Conservation (phyloP, 2,797 vertebrate species). For the Catamblyrhynchus diadema region DNA sequence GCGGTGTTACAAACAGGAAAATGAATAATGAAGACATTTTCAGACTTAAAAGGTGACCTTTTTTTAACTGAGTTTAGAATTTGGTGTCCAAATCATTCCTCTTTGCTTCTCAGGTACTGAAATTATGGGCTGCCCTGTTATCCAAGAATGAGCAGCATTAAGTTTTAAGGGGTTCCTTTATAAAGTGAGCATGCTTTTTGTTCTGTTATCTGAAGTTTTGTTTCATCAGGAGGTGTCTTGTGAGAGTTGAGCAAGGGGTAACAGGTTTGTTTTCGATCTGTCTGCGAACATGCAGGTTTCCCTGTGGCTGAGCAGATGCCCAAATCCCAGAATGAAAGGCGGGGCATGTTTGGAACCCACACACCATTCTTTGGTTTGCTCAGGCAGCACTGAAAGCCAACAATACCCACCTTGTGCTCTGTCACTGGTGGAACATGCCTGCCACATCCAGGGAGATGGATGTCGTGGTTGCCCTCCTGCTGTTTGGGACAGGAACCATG, state of each 20-base stretch:
- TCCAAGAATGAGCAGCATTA: not conserved
- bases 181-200: not conserved
- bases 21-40: not conserved
- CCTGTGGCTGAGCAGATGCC: not conserved
- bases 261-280: fast-evolving
- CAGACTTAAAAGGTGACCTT: not conserved
- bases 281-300: fast-evolving
- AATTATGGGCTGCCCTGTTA: not conserved
- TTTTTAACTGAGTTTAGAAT: not conserved
- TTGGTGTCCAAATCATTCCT: fast-evolving
- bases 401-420: not conserved
- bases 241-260: fast-evolving
- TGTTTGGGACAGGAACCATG: fast-evolving
- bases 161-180: not conserved
- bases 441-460: not conserved
- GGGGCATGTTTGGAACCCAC: not conserved
- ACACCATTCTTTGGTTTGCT: not conserved
- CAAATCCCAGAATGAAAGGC: not conserved
- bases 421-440: not conserved
- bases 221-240: not conserved
- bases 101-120: not conserved
- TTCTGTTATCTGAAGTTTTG: not conserved
- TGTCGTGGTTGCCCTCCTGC: not conserved
- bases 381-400: not conserved
- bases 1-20: not conserved